Base-by-base conservation (phyloP, 2,888 invertebrate genomes). In the Dichetophora obliterata region DNA sequence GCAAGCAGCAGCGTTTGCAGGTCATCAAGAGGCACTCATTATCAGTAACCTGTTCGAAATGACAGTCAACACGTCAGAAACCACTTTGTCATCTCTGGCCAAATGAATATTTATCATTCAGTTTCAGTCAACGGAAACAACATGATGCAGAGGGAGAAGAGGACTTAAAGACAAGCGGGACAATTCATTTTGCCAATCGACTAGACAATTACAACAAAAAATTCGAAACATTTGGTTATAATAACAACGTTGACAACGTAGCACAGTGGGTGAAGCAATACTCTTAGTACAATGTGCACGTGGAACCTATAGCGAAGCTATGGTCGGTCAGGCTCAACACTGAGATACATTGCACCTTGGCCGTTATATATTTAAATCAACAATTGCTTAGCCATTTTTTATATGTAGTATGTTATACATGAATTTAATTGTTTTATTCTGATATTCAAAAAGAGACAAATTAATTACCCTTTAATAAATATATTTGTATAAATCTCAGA, bases 21-120 rank as follows among this genome's bases (percentile, higher is more conserved):
- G 83, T 85, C 84, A 84, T 85, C 84, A 84, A 85, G 85, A 83
- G 86, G 74, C 84, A 85, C 86, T 85, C 85, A 84, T 85, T 84
- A 37, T n/a, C 63, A 59, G 66, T 52, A 76, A 76, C 71, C 71
- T 71, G 61, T 52, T 61, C 50, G 48, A 31, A 24, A 16, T 52
- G 73, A 50, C 73, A 73, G 50, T n/a, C 73, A 66, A 37, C 74
- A 74, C 74, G 74, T 37, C 66, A 31, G 65, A 74, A 74, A 54
- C 37, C 66, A 74, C 74, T 74, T 74, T 74, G 74, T 74, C 74
- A 74, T 54, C 74, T 65, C 66, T 22, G 48, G 66, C 65, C 8
- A 66, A 74, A 54, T 74, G 74, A 65, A 66, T 74, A 74, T 66
- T 74, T 66, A 66, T 74, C 54, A 74, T 66, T 54, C 66, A 6